Percentiles rank a stretch among this genome's conserved stretches.
Conservation (phyloP, 2,888 invertebrate genomes). For the Ornithoptera alexandrae region DNA sequence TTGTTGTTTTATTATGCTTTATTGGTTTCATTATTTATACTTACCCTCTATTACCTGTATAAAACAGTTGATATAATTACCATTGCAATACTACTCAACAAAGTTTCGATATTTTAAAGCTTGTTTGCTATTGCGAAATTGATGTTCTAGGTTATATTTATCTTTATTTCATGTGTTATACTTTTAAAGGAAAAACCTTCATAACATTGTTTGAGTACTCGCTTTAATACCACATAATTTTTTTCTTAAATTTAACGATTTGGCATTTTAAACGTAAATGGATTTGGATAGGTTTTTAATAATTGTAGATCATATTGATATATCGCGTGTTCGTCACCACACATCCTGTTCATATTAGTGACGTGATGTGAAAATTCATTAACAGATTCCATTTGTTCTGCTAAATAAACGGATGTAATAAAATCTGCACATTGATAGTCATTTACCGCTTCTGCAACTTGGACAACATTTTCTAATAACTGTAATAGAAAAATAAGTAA, state of each 20-base stretch:
- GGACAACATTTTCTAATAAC: conserved; percentile 45
- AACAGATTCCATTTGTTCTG: conserved; percentile 48
- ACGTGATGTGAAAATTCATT: conserved; percentile 46
- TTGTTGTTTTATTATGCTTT: too few relatives aligned
- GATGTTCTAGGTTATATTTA: too few relatives aligned
- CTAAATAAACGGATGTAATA: conserved; percentile 46
- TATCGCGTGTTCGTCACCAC: conserved; percentile 40
- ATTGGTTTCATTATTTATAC: too few relatives aligned
- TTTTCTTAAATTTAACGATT: conserved; percentile 8
- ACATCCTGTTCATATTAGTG: conserved; percentile 39
- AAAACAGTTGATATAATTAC: too few relatives aligned
- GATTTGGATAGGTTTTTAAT: conserved; percentile 31
- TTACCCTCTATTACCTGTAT: too few relatives aligned
- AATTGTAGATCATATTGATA: conserved; percentile 48
- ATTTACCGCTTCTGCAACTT: conserved; percentile 42
- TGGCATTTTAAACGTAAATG: conserved; percentile 30
- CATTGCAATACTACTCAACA: too few relatives aligned
- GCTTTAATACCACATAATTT: background rate
- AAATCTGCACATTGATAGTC: conserved; percentile 51
- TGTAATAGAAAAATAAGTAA: conserved; percentile 30
- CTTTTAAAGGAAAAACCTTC: background rate
- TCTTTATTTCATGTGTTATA: background rate
- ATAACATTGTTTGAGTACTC: background rate
- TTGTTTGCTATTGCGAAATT: too few relatives aligned
- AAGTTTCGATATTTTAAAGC: too few relatives aligned